A percentile compares a stretch with the other conserved stretches of the same genome.
phyloP scores from a whole-genome alignment of 2,888 invertebrate species.

The Aromia moschata region DNA sequence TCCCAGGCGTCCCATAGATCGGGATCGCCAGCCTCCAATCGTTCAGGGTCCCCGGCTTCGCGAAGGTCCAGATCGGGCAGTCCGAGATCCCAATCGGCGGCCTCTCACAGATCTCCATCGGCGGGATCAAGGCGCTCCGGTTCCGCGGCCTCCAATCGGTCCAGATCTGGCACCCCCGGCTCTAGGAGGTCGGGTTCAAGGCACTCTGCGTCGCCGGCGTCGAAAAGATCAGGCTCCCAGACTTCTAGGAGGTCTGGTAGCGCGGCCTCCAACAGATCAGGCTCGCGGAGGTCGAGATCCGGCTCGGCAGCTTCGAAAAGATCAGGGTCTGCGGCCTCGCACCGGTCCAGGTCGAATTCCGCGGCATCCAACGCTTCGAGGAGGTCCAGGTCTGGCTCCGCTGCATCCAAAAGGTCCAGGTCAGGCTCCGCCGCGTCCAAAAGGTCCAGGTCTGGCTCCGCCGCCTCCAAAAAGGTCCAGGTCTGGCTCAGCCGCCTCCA shows the following conservation, averaged over 20 bases:
- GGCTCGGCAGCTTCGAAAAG: conserved; percentile 38
- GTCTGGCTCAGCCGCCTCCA: conserved; percentile 39
- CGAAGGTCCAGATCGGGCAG: conserved; percentile 41
- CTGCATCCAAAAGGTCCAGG: conserved; percentile 42
- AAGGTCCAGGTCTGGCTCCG: conserved; percentile 42
- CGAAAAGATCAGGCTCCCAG: conserved; percentile 27
- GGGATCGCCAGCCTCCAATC: conserved; percentile 55
- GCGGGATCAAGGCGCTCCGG: conserved; percentile 64
- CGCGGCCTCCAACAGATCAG: conserved; percentile 36
- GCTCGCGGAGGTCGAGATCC: conserved; percentile 38
- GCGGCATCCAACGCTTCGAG: conserved; percentile 37
- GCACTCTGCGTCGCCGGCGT: conserved; percentile 44
- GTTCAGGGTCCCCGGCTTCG: conserved; percentile 37
- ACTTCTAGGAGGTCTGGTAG: conserved; percentile 31
- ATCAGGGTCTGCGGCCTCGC: conserved; percentile 43
- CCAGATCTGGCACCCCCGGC: conserved; percentile 42
- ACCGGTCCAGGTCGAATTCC: conserved; percentile 33
- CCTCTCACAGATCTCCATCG: conserved; percentile 38
- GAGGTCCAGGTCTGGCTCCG: conserved; percentile 38
- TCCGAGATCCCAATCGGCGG: conserved; percentile 39
- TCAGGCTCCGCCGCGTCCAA: conserved; percentile 40
- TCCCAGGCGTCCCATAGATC: conserved; percentile 63
- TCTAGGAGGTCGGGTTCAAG: conserved; percentile 42
- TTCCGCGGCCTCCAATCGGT: conserved; percentile 53
- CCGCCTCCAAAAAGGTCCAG: conserved; percentile 38